phyloP scores from a whole-genome alignment of 92 coral and sea anemone genomes.

The Pocillopora grandis region DNA sequence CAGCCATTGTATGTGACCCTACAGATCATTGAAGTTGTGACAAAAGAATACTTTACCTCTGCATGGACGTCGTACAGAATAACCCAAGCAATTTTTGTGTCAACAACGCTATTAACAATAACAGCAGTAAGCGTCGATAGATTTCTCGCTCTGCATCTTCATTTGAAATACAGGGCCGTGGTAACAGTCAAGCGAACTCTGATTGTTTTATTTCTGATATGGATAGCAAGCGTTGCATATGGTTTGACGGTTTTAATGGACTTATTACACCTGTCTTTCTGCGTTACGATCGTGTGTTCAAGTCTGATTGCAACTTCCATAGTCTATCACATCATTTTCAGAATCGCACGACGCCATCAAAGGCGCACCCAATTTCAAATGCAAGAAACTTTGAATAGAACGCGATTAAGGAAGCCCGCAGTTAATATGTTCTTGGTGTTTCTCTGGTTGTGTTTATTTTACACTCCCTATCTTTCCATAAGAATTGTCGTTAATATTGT shows the following conservation, averaged over 20 bases:
- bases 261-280: not conserved
- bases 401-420: not conserved
- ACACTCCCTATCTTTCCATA: not conserved
- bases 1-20: not conserved
- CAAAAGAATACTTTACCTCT: not conserved
- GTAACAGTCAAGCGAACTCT: not conserved
- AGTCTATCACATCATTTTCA: not conserved
- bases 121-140: conserved; percentile 25
- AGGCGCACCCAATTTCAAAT: not conserved
- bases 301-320: not conserved
- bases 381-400: not conserved
- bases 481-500: not conserved
- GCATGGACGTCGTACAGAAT: not conserved
- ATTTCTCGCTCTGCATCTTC: conserved; percentile 13
- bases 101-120: conserved; percentile 15
- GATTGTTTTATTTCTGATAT: not conserved
- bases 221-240: not conserved
- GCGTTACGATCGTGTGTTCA: not conserved
- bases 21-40: not conserved
- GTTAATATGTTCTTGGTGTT: conserved; percentile 14
- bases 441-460: not conserved
- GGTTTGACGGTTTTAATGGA: not conserved
- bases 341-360: conserved; percentile 6
- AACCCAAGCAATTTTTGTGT: conserved; percentile 7
- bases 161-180: conserved; percentile 3